A percentile compares a stretch with the other conserved stretches of the same genome.
These are phyloP conservation scores for Apamea epomidion DNA, from an alignment of 2,888 invertebrate genomes.

Conservation along the genomic window DNA sequence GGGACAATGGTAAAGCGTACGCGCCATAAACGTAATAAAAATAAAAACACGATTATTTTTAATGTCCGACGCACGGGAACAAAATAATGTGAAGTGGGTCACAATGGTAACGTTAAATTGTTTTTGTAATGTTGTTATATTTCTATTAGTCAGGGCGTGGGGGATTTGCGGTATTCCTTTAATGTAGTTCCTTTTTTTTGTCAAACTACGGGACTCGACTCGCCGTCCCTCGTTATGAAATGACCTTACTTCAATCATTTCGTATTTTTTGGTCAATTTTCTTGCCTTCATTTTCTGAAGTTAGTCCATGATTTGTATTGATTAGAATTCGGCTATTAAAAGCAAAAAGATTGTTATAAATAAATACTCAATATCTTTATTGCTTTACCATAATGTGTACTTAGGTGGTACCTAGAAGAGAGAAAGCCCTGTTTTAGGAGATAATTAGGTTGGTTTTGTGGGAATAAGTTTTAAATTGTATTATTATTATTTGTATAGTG, in stretches of 20 bases:
- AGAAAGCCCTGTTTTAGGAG: too few relatives aligned
- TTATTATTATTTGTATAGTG: too few relatives aligned
- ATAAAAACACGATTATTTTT: constrained; percentile 67
- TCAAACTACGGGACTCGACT: neutral
- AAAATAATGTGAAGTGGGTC: constrained; percentile 51
- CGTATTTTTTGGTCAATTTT: neutral
- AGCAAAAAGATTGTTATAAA: too few relatives aligned
- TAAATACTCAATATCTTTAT: too few relatives aligned
- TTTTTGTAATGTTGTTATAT: constrained; percentile 43
- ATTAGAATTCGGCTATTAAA: neutral
- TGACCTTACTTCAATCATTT: neutral
- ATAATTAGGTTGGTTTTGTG: too few relatives aligned
- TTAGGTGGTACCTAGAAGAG: too few relatives aligned
- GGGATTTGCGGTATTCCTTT: constrained; percentile 1
- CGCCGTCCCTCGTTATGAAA: neutral
- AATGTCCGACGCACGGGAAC: constrained; percentile 57
- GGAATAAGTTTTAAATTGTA: too few relatives aligned
- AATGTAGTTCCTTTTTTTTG: neutral
- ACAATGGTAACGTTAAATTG: constrained; percentile 44
- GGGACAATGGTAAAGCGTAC: constrained; percentile 48
- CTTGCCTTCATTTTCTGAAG: neutral
- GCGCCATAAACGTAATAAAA: constrained; percentile 63
- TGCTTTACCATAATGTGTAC: too few relatives aligned
- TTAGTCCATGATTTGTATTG: neutral
- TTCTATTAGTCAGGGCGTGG: constrained; percentile 14